Conservation (phyloP, 2,797 vertebrate species). For the Alca torda region DNA sequence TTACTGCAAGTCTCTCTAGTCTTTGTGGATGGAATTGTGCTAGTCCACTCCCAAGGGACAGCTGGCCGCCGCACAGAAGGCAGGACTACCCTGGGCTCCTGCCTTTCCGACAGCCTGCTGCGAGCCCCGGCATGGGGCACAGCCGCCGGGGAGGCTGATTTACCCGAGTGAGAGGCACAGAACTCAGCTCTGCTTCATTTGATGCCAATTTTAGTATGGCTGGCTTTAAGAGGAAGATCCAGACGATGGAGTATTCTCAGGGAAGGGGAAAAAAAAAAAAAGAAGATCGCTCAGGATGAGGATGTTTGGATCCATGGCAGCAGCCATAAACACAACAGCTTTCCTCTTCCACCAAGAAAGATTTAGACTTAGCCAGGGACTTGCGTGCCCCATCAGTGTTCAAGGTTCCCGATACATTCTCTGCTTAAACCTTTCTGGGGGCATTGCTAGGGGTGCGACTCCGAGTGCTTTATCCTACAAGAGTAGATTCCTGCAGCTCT, state of each 20-base stretch:
- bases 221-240: neutral
- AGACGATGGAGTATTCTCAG: neutral
- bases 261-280: neutral
- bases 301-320: slow-evolving; percentile 19
- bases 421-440: neutral
- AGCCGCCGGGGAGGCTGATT: neutral
- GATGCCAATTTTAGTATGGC: neutral
- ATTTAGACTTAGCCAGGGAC: neutral
- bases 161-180: neutral
- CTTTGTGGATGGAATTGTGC: neutral
- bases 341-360: neutral
- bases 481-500: neutral
- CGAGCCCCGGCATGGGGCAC: neutral
- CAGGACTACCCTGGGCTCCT: neutral
- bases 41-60: fast-evolving
- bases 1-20: neutral
- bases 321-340: neutral
- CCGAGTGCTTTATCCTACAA: neutral
- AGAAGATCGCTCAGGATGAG: neutral
- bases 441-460: neutral
- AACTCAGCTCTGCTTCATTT: neutral
- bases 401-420: neutral
- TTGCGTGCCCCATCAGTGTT: neutral
- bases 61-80: neutral
- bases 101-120: neutral